Conservation (phyloP, 2,797 vertebrate species). For the Kryptolebias ocellatus region DNA sequence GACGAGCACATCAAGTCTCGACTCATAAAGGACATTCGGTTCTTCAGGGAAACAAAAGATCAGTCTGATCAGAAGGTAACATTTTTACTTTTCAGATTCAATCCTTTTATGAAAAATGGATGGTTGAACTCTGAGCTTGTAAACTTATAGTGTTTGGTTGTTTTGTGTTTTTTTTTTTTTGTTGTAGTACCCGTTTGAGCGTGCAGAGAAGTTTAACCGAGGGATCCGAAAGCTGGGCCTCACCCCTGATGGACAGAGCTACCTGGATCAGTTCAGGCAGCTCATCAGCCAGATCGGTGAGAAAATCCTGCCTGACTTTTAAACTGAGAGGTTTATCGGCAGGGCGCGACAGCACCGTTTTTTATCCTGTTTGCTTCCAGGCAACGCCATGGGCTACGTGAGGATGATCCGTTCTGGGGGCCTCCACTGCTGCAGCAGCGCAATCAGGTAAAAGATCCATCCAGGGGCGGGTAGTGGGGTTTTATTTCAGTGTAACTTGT, state of each 20-base stretch:
- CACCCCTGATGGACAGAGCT: constrained; percentile 97
- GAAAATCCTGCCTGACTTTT: not conserved
- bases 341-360: not conserved
- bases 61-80: constrained; percentile 96
- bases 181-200: constrained; percentile 94
- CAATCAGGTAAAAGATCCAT: constrained; percentile 87
- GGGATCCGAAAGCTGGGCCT: constrained; percentile 98
- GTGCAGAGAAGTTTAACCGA: constrained; percentile 98
- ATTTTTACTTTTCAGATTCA: not conserved
- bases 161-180: not conserved
- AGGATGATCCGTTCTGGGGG: constrained; percentile 99
- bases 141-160: too few species aligned
- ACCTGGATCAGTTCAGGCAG: constrained; percentile 98
- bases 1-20: constrained; percentile 99
- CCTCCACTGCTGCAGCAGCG: constrained; percentile 97
- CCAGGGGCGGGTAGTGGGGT: not conserved
- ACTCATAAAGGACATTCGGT: constrained; percentile 98
- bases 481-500: not conserved
- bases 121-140: too few species aligned
- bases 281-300: constrained; percentile 99
- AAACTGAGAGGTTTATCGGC: not conserved
- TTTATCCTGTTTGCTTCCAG: constrained; percentile 67
- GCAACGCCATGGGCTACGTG: constrained; percentile 98
- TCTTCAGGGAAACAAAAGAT: constrained; percentile 98
- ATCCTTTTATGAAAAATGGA: too few species aligned